These are phyloP conservation scores for Conus ventricosus DNA, from an alignment of 1,140 invertebrate species.

Conservation along the genomic window DNA sequence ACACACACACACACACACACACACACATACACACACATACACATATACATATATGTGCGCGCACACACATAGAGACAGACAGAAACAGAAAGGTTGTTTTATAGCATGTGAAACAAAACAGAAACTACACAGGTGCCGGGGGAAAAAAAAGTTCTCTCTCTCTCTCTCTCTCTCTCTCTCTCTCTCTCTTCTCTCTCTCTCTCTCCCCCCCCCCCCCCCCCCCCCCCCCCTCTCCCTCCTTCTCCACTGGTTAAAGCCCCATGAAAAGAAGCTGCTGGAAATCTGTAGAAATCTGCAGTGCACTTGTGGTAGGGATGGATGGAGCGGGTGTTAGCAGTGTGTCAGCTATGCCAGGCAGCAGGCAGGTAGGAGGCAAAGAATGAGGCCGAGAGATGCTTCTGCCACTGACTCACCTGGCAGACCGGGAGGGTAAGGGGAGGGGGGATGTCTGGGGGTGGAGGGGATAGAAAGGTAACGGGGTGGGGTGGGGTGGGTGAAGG, in stretches of 20 bases:
- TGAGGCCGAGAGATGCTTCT: not conserved
- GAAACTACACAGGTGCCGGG: too few relatives aligned
- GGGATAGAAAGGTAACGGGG: too few relatives aligned
- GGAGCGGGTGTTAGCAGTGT: not conserved
- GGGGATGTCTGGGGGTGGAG: too few relatives aligned
- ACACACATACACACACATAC: too few relatives aligned
- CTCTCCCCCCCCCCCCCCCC: conserved; percentile 16
- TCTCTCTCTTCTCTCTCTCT: not conserved
- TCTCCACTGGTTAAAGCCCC: not conserved
- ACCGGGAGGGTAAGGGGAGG: not conserved
- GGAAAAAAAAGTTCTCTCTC: too few relatives aligned
- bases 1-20: too few relatives aligned
- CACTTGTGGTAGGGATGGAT: not conserved
- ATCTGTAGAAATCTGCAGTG: not conserved
- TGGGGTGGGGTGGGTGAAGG: not conserved
- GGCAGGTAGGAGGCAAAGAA: conserved; percentile 6
- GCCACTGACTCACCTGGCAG: conserved; percentile 1
- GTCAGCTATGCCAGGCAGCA: not conserved
- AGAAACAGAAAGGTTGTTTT: too few relatives aligned
- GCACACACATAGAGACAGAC: too few relatives aligned
- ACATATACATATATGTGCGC: too few relatives aligned
- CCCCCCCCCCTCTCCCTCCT: not conserved
- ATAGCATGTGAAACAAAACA: too few relatives aligned
- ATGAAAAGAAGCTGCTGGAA: not conserved
- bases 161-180: not conserved